phyloP scores from a whole-genome alignment of 2,888 invertebrate species.

The Acleris emargana region DNA sequence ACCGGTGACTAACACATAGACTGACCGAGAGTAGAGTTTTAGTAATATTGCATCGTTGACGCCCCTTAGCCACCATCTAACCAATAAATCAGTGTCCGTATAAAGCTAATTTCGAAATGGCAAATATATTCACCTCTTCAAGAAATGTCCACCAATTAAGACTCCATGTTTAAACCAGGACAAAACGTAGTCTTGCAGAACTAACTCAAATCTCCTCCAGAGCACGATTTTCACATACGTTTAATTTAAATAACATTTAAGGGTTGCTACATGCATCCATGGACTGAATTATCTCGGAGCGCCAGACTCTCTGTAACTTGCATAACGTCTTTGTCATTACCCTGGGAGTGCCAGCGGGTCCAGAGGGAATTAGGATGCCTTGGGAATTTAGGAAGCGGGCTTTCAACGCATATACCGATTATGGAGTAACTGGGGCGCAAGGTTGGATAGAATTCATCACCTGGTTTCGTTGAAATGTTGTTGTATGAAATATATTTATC shows the following conservation, averaged over 20 bases:
- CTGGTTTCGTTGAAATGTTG: conserved; percentile 2
- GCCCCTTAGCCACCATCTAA: too few relatives aligned
- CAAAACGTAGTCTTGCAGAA: neutral
- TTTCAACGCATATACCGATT: conserved; percentile 12
- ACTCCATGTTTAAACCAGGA: neutral
- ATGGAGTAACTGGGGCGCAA: conserved; percentile 19
- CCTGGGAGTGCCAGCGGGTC: conserved; percentile 11
- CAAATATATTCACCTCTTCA: neutral
- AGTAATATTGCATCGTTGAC: too few relatives aligned
- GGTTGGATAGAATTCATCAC: conserved; percentile 11
- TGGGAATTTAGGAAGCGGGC: neutral
- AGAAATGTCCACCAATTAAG: neutral
- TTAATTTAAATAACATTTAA: conserved; percentile 16
- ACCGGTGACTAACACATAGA: too few relatives aligned
- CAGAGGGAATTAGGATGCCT: conserved; percentile 2
- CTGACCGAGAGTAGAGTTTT: too few relatives aligned
- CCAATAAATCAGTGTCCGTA: too few relatives aligned
- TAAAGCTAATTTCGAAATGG: too few relatives aligned
- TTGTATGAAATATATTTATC: too few relatives aligned
- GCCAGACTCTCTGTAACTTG: conserved; percentile 15
- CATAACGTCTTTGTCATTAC: conserved; percentile 15
- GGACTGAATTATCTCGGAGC: conserved; percentile 11
- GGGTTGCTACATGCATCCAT: conserved; percentile 11
- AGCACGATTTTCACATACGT: conserved; percentile 5
- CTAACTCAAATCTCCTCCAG: neutral